Base-by-base conservation (phyloP, 2,797 vertebrate species). In the Cheirogaleus major region DNA sequence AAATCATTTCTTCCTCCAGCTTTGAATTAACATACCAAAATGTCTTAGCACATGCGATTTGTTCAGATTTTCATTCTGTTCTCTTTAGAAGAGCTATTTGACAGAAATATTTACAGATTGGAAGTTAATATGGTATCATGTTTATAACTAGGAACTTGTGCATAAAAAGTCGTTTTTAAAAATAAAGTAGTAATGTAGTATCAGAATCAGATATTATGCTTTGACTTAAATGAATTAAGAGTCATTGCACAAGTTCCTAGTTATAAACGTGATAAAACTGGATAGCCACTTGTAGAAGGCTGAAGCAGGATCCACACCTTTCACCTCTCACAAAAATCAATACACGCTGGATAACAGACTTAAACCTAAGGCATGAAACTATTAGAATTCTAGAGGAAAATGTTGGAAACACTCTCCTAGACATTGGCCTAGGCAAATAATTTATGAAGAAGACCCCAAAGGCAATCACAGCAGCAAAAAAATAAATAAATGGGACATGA, bases 81-180 rank as follows among this genome's bases (percentile, higher is more conserved):
- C 11, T 72, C 38, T 52, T 95, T 80, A 90, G 30, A 67, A 89
- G 30, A 73, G 38, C 7, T 81, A 32, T 89, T 86, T 59, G 45
- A 87, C 5, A 50, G 35, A 91, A 95, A 79, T 92, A 94, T 30
- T 83, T 73, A 95, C 75, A 11, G 52, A 3, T 14, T 50, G 41
- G 65, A 48, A 83, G 17, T 14, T 5, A 73, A 41, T 25, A 48
- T 18, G 12, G 13, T 25, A 50, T 67, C 27, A 45, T 50, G 13
- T 48, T 65, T 79, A 79, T 87, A 89, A 79, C 61, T 41, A 70
- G 72, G 30, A 85, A 11, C 0, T 82, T 92, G 5, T 63, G n/a
- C 67, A 84, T 82, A 13, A 95, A 72, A 94, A 48, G 15, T 32
- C 63, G 5, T 70, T 81, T 91, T 95, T 61, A 63, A 96, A 93